Evolutionary conservation across 1,140 invertebrate species (phyloP).

Genomic region (Spodoptera frugiperda): DNA sequence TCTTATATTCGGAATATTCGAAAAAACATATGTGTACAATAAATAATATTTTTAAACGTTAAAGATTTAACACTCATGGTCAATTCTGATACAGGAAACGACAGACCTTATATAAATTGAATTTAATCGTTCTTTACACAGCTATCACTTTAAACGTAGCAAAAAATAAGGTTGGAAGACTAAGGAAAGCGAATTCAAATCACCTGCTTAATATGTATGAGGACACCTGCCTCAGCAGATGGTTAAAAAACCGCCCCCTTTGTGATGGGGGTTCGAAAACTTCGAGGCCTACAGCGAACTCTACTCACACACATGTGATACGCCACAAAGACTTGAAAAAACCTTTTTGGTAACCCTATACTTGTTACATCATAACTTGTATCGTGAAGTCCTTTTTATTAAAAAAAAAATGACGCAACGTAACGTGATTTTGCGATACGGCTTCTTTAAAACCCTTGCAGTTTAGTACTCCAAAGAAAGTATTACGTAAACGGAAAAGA

Average conservation of each 20-base stretch:
- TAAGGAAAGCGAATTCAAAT: constrained; percentile 74
- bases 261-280: constrained; percentile 46
- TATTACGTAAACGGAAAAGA: constrained; percentile 49
- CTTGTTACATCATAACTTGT: constrained; percentile 12
- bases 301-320: constrained; percentile 25
- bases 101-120: constrained; percentile 32
- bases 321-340: constrained; percentile 4
- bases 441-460: constrained; percentile 8
- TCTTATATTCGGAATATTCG: too few relatives aligned
- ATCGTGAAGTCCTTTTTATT: neutral
- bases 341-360: constrained; percentile 21
- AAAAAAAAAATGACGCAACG: neutral
- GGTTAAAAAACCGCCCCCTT: constrained; percentile 70
- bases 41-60: neutral
- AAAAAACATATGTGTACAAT: too few relatives aligned
- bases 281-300: constrained; percentile 47
- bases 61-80: neutral
- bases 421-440: constrained; percentile 12
- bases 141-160: constrained; percentile 24
- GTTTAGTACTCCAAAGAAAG: constrained; percentile 32
- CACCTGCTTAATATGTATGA: constrained; percentile 81
- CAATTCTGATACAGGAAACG: constrained; percentile 36
- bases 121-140: constrained; percentile 42
- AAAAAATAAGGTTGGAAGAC: constrained; percentile 21
- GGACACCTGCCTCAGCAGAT: constrained; percentile 82